A percentile compares a stretch with the other conserved stretches of the same genome.
These are phyloP conservation scores for Hypocryptadius cinnamomeus DNA, from an alignment of 2,113 vertebrate genomes.

Conservation along the genomic window DNA sequence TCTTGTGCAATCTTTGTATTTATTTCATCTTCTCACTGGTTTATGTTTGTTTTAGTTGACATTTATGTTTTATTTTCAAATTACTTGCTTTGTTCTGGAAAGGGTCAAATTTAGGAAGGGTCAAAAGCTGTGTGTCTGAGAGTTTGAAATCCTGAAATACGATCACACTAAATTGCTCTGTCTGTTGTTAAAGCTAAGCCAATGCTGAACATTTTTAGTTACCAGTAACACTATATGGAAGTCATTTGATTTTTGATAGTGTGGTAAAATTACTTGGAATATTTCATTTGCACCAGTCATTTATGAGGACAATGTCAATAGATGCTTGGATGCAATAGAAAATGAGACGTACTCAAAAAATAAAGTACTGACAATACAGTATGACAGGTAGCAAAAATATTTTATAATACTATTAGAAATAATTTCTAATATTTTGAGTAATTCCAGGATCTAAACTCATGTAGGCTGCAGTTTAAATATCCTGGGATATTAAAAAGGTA, in stretches of 20 bases:
- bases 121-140: slow-evolving; percentile 55
- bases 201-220: slow-evolving; percentile 38
- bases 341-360: background rate
- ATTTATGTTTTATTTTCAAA: slow-evolving; percentile 72
- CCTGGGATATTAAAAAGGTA: slow-evolving; percentile 65
- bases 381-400: slow-evolving; percentile 34
- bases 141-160: slow-evolving; percentile 62
- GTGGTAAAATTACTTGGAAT: slow-evolving; percentile 16
- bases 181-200: slow-evolving; percentile 43
- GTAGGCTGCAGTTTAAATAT: slow-evolving; percentile 60
- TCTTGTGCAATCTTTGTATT: slow-evolving; percentile 91
- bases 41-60: slow-evolving; percentile 65
- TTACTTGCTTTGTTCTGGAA: slow-evolving; percentile 60
- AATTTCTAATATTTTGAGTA: slow-evolving; percentile 37
- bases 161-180: slow-evolving; percentile 24
- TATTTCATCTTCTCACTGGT: slow-evolving; percentile 88
- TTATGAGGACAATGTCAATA: background rate
- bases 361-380: slow-evolving; percentile 17
- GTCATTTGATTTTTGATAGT: slow-evolving; percentile 46
- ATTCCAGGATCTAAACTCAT: slow-evolving; percentile 60
- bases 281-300: slow-evolving; percentile 22
- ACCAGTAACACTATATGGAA: slow-evolving; percentile 23
- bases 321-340: slow-evolving; percentile 40
- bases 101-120: slow-evolving; percentile 47
- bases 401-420: slow-evolving; percentile 48